phyloP scores from a whole-genome alignment of 2,888 invertebrate genomes.

The Bellardia bayeri region DNA sequence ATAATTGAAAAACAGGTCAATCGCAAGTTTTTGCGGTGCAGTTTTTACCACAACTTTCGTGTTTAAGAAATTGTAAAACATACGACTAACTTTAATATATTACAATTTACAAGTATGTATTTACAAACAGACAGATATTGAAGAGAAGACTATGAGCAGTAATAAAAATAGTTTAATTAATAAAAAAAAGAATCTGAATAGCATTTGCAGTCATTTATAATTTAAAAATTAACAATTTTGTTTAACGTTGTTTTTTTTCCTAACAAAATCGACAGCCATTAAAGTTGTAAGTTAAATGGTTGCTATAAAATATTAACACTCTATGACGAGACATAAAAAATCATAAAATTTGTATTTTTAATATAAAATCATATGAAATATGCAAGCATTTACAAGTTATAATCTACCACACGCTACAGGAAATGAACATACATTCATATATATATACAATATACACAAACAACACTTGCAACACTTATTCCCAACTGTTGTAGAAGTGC shows the following conservation, averaged over 20 bases:
- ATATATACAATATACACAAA: background rate
- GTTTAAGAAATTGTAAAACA: too few relatives aligned
- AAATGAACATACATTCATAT: conserved; percentile 1
- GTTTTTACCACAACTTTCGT: too few relatives aligned
- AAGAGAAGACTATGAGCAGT: too few relatives aligned
- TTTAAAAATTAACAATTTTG: background rate
- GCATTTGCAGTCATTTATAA: too few relatives aligned
- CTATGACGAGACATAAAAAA: conserved; percentile 45
- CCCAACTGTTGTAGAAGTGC: conserved; percentile 38
- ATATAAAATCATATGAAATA: conserved; percentile 48
- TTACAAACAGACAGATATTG: too few relatives aligned
- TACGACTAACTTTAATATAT: too few relatives aligned
- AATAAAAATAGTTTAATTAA: too few relatives aligned
- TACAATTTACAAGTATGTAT: too few relatives aligned
- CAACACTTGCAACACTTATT: conserved; percentile 60
- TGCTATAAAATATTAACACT: conserved; percentile 58
- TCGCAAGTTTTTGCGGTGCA: too few relatives aligned
- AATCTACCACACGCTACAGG: conserved; percentile 60
- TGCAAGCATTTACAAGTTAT: conserved; percentile 55
- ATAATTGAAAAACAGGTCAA: too few relatives aligned
- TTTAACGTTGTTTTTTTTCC: background rate
- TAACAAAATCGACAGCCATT: background rate
- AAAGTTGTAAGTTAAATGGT: conserved; percentile 43
- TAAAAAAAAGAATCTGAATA: too few relatives aligned
- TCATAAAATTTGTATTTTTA: conserved; percentile 47